Conservation (phyloP, 2,888 invertebrate genomes). For the Alcis repandata region DNA sequence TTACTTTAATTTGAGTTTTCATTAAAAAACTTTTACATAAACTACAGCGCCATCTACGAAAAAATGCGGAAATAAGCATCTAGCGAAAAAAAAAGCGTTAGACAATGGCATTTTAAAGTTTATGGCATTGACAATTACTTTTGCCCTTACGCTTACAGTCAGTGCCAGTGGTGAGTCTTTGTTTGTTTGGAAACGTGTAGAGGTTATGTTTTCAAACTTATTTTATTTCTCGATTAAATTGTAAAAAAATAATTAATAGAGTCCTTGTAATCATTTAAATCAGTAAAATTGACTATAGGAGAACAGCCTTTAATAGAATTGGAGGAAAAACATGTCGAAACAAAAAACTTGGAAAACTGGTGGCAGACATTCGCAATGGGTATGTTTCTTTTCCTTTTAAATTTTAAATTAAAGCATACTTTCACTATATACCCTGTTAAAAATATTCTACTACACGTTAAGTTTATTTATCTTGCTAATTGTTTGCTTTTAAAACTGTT, state of each 20-base stretch:
- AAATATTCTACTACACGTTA: neutral
- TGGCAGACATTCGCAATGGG: slow-evolving; percentile 55
- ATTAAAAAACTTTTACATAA: too few relatives aligned
- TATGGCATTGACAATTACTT: too few relatives aligned
- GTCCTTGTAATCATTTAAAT: neutral
- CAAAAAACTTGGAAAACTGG: slow-evolving; percentile 42
- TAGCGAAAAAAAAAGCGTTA: too few relatives aligned
- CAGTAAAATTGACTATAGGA: slow-evolving; percentile 13
- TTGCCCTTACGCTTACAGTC: too few relatives aligned
- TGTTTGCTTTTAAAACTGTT: neutral
- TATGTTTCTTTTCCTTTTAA: slow-evolving; percentile 50
- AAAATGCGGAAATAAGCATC: too few relatives aligned
- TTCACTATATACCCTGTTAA: neutral
- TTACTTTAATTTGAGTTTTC: too few relatives aligned
- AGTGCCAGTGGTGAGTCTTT: too few relatives aligned
- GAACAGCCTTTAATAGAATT: slow-evolving; percentile 18
- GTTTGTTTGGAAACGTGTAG: neutral
- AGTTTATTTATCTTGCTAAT: neutral
- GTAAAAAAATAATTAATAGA: neutral
- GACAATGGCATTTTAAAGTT: too few relatives aligned
- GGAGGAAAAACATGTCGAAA: slow-evolving; percentile 39
- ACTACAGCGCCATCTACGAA: too few relatives aligned
- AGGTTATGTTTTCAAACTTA: slow-evolving; percentile 8
- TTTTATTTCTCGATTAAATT: neutral
- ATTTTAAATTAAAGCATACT: neutral